Conservation (phyloP, 92 coral and sea anemone genomes). For the Bergia sp. region DNA sequence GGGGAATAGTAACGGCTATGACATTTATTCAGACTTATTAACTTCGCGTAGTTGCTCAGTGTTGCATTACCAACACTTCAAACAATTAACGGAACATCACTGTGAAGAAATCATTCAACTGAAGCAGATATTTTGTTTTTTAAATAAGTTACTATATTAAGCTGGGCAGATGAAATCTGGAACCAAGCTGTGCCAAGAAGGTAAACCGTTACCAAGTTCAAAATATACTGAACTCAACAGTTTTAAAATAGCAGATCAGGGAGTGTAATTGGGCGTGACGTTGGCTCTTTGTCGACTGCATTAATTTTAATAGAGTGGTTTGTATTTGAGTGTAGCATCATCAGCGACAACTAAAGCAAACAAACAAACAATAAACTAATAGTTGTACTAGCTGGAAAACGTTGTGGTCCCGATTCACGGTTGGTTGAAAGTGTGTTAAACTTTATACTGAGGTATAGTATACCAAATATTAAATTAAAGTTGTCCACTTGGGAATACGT, state of each 20-base stretch:
- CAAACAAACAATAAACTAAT: conserved; percentile 2
- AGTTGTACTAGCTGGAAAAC: background rate
- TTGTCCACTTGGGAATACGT: background rate
- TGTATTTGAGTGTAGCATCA: no score
- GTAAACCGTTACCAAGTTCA: background rate
- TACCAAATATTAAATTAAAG: no score
- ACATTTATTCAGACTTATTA: no score
- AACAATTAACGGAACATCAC: background rate
- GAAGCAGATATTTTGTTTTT: background rate
- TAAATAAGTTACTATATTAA: background rate
- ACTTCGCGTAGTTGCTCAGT: background rate
- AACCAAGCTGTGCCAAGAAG: background rate
- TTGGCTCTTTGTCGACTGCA: background rate
- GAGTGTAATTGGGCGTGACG: background rate
- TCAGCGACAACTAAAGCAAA: background rate
- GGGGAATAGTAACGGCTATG: background rate
- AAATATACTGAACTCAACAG: background rate
- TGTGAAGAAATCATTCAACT: background rate
- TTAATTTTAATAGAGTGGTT: background rate
- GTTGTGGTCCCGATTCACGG: no score
- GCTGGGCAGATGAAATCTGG: background rate
- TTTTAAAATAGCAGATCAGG: background rate
- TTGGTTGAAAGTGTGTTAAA: background rate
- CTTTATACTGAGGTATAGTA: background rate
- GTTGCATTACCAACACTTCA: background rate